A percentile compares a stretch with the other conserved stretches of the same genome.
Evolutionary conservation across 2,888 invertebrate species (phyloP).

Genomic region (Clitarchus hookeri): DNA sequence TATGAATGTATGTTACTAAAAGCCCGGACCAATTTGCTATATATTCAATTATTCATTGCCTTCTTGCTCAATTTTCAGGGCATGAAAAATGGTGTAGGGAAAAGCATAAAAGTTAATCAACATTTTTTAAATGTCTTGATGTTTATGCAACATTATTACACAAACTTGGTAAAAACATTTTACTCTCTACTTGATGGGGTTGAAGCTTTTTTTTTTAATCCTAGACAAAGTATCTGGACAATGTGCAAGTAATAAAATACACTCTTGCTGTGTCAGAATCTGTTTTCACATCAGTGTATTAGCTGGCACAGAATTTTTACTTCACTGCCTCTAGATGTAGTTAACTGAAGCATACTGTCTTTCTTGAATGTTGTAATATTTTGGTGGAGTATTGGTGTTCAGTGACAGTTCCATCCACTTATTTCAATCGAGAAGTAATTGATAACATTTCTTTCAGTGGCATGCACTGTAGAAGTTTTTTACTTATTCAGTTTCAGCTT

Average conservation of each 20-base stretch:
- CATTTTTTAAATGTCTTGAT: background rate
- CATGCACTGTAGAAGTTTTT: slow-evolving; percentile 36
- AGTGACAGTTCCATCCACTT: slow-evolving; percentile 15
- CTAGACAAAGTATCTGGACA: background rate
- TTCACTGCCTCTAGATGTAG: background rate
- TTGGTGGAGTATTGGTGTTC: background rate
- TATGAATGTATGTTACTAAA: slow-evolving; percentile 8
- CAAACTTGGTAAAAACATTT: background rate
- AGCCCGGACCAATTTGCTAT: slow-evolving; percentile 7
- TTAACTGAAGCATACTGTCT: background rate
- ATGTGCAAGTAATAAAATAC: background rate
- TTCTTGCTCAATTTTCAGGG: slow-evolving; percentile 8
- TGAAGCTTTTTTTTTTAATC: background rate
- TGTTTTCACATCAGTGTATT: background rate
- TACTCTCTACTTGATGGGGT: background rate
- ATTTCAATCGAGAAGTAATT: background rate
- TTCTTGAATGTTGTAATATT: background rate
- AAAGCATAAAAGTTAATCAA: background rate
- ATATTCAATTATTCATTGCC: background rate
- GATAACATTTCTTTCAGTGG: slow-evolving; percentile 27
- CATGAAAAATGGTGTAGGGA: background rate
- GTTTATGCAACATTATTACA: background rate
- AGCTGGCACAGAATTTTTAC: background rate
- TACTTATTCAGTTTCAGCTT: slow-evolving; percentile 37
- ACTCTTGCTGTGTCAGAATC: background rate